Evolutionary conservation across 2,888 invertebrate species (phyloP), one percentile per base, ranked within the genome.

Genomic region (Gymnoscelis rufifasciata): DNA sequence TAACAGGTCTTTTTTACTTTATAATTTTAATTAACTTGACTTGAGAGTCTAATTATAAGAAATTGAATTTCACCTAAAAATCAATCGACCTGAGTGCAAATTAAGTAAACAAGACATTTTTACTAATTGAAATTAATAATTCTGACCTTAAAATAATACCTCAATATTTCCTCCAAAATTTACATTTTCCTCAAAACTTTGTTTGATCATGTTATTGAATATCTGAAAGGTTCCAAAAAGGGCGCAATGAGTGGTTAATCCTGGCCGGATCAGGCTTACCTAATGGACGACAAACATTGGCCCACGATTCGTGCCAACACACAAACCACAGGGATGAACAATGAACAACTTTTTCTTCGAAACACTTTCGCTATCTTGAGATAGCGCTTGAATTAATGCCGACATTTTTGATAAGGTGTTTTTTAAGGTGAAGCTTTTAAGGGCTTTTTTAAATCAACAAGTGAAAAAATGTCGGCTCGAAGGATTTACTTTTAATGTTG

Each of bases 261-360:
- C 67, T 60, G 68, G 60, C 57, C 47, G 76, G 79, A 79, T 82
- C 75, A 77, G 64, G 67, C 68, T n/a, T n/a, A n/a, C n/a, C 74
- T 83, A 84, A 84, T 83, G 83, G 83, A 70, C 75, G 64, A 64
- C 66, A 83, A 83, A 82, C 67, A 82, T 73, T 71, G 68, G 66
- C 66, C 54, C 50, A 60, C 56, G 64, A 61, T 70, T 77, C 83
- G 83, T 83, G 83, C 69, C 69, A 70, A 59, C 66, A 62, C 66
- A 59, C 52, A 46, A 56, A 54, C 54, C 46, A 50, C 53, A 52
- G 54, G 78, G 83, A 79, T 84, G 73, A 74, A 65, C 57, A 62
- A 79, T 84, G 73, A 74, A 65, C 57, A 62, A 66, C 59, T 78
- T 76, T 74, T 76, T 76, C 71, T 71, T 66, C 63, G 51, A 50